A percentile compares a stretch with the other conserved stretches of the same genome.
Evolutionary conservation across 1,140 invertebrate species (phyloP).

Genomic region (Zophobas morio): DNA sequence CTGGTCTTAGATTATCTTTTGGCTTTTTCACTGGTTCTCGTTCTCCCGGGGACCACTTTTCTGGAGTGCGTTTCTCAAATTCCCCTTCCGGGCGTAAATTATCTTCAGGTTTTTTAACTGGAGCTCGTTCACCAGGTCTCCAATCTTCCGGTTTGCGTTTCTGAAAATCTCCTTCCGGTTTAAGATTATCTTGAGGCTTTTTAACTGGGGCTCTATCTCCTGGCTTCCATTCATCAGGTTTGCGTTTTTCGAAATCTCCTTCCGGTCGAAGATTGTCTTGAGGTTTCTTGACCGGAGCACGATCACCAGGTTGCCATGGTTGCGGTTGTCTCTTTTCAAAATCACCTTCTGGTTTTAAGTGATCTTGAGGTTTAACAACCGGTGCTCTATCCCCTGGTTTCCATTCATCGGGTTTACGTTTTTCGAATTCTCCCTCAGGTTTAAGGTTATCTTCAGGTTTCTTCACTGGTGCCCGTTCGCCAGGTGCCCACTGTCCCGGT

Average conservation of each 20-base stretch:
- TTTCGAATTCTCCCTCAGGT: slow-evolving; percentile 69
- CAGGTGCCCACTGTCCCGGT: slow-evolving; percentile 67
- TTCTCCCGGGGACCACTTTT: slow-evolving; percentile 68
- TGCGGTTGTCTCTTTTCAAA: slow-evolving; percentile 66
- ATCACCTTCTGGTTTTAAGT: slow-evolving; percentile 72
- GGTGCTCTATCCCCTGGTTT: slow-evolving; percentile 70
- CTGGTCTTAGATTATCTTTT: slow-evolving; percentile 71
- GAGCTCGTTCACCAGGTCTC: slow-evolving; percentile 69
- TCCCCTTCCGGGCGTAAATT: slow-evolving; percentile 72
- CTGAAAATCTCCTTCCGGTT: too few relatives aligned
- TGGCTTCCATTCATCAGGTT: slow-evolving; percentile 67
- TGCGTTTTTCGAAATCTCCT: slow-evolving; percentile 51
- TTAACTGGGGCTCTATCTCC: too few relatives aligned
- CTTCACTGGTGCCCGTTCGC: slow-evolving; percentile 68
- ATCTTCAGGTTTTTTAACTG: slow-evolving; percentile 71
- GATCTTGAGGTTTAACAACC: slow-evolving; percentile 72
- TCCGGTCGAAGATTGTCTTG: slow-evolving; percentile 65
- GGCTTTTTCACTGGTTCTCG: slow-evolving; percentile 67
- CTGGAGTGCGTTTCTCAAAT: slow-evolving; percentile 65
- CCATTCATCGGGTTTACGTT: slow-evolving; percentile 66
- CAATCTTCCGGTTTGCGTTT: slow-evolving; percentile 65
- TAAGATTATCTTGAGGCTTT: too few relatives aligned
- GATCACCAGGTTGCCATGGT: slow-evolving; percentile 63
- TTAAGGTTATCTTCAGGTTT: slow-evolving; percentile 68
- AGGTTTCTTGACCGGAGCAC: slow-evolving; percentile 67